These are phyloP conservation scores for Ischnura elegans DNA, from an alignment of 2,888 invertebrate genomes.

Conservation along the genomic window DNA sequence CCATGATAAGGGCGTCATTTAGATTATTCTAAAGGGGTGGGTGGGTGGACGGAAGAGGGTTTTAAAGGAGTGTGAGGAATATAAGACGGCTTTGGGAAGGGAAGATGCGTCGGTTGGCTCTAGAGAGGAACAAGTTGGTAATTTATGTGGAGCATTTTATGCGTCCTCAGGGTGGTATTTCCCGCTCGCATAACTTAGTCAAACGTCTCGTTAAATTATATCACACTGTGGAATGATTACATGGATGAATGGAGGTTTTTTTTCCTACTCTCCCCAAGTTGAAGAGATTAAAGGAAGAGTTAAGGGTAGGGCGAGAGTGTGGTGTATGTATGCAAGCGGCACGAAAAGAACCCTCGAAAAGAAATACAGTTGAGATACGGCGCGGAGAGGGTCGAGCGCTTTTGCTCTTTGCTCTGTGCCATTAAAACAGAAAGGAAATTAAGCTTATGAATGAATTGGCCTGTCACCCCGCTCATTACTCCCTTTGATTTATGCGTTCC, in stretches of 20 bases:
- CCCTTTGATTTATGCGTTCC: not conserved
- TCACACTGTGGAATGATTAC: conserved; percentile 38
- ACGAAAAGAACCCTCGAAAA: not conserved
- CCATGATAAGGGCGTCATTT: conserved; percentile 60
- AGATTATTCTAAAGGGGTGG: conserved; percentile 43
- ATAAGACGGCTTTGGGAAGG: not conserved
- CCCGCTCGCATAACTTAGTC: conserved; percentile 56
- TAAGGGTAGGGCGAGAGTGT: not conserved
- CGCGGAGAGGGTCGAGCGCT: not conserved
- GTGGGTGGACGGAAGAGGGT: not conserved
- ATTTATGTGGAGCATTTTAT: conserved; percentile 57
- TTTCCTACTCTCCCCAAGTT: not conserved
- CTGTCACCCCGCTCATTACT: not conserved
- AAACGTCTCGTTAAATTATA: conserved; percentile 42
- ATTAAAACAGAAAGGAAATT: not conserved
- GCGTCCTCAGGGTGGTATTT: conserved; percentile 36
- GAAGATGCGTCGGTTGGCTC: conserved; percentile 6
- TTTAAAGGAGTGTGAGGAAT: not conserved
- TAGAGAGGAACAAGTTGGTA: conserved; percentile 51
- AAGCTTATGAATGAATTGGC: conserved; percentile 21
- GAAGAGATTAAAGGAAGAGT: not conserved
- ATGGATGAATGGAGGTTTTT: conserved; percentile 29
- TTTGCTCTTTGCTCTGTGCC: conserved; percentile 3
- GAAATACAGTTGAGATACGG: conserved; percentile 3
- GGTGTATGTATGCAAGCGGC: not conserved